Evolutionary conservation across 2,888 invertebrate species (phyloP).

Genomic region (Argynnis bischoffii): DNA sequence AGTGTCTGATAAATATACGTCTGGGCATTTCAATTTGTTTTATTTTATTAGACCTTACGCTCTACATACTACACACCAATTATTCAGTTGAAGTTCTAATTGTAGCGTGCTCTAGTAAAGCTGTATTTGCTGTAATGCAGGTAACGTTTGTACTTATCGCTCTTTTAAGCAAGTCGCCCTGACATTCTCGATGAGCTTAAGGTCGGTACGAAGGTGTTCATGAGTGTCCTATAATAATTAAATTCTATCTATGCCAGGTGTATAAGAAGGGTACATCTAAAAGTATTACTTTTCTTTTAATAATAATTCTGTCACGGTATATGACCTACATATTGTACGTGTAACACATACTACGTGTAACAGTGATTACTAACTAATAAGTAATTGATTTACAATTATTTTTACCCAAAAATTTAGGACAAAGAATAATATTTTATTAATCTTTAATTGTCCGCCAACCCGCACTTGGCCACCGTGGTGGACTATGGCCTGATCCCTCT

Average conservation of each 20-base stretch:
- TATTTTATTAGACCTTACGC: background rate
- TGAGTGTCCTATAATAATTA: slow-evolving; percentile 47
- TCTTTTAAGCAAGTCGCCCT: slow-evolving; percentile 54
- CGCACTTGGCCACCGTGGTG: too few relatives aligned
- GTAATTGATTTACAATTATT: too few relatives aligned
- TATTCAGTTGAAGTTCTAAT: slow-evolving; percentile 3
- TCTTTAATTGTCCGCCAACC: too few relatives aligned
- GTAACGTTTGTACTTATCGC: slow-evolving; percentile 29
- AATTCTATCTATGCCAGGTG: background rate
- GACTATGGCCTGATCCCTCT: too few relatives aligned
- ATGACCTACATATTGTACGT: too few relatives aligned
- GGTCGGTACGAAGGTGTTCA: slow-evolving; percentile 67
- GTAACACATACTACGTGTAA: too few relatives aligned
- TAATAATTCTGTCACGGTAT: too few relatives aligned
- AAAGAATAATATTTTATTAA: too few relatives aligned
- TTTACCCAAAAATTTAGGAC: too few relatives aligned
- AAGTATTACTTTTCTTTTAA: background rate
- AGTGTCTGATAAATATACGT: too few relatives aligned
- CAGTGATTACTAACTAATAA: too few relatives aligned
- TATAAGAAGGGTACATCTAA: background rate
- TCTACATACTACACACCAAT: background rate
- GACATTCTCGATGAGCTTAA: slow-evolving; percentile 66
- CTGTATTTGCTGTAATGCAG: slow-evolving; percentile 12
- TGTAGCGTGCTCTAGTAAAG: slow-evolving; percentile 6
- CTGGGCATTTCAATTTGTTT: too few relatives aligned